phyloP scores from a whole-genome alignment of 2,797 vertebrate genomes.

The Emys orbicularis region DNA sequence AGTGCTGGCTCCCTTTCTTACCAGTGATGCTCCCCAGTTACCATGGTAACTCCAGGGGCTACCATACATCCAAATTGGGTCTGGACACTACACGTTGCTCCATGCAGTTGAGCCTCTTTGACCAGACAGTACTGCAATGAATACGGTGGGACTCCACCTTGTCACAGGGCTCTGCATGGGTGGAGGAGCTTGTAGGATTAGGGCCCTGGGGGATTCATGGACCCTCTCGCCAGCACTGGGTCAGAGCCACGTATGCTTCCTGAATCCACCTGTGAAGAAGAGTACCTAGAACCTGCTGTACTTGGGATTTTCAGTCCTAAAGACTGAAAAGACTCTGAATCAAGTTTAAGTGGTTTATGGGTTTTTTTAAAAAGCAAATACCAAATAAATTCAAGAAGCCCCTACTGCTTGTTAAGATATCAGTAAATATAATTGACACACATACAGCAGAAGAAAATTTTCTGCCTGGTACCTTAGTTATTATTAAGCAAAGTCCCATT shows the following conservation, averaged over 20 bases:
- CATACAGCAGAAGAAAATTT: neutral
- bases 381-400: neutral
- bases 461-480: neutral
- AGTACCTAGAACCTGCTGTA: neutral
- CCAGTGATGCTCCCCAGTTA: neutral
- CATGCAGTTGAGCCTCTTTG: neutral
- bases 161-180: neutral
- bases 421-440: neutral
- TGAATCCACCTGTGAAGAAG: neutral
- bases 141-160: too few relatives aligned
- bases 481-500: neutral
- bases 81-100: neutral
- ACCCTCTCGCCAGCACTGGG: accelerated
- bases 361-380: neutral
- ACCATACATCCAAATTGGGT: neutral
- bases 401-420: neutral
- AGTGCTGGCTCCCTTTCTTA: neutral
- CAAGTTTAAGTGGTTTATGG: neutral
- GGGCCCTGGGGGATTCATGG: neutral
- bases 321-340: neutral
- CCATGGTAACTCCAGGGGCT: neutral
- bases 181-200: neutral
- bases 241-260: neutral
- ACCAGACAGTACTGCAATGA: neutral
- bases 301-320: neutral